A percentile compares a stretch with the other conserved stretches of the same genome.
These are phyloP conservation scores for Emys orbicularis DNA, from an alignment of 2,797 vertebrate species.

Conservation along the genomic window DNA sequence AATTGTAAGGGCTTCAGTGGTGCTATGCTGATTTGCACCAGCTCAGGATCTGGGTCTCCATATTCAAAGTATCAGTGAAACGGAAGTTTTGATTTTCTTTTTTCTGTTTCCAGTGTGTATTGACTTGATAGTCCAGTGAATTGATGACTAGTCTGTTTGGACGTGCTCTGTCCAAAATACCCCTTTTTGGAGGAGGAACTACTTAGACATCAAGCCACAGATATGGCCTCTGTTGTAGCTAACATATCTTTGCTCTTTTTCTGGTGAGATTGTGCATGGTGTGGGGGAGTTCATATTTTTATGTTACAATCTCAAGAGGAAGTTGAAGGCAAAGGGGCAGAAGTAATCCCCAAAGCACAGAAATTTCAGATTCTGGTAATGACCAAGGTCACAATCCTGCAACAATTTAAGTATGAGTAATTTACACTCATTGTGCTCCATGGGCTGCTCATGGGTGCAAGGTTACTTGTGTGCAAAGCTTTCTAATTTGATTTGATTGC, in stretches of 20 bases:
- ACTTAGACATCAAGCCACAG: not conserved
- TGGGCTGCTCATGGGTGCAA: not conserved
- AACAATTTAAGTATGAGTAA: not conserved
- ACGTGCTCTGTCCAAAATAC: not conserved
- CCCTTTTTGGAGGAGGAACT: not conserved
- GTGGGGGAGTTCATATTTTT: not conserved
- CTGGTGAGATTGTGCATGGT: not conserved
- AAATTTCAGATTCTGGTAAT: not conserved
- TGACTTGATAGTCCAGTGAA: not conserved
- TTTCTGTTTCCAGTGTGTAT: not conserved
- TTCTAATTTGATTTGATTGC: not conserved
- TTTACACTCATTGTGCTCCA: not conserved
- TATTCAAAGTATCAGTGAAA: not conserved
- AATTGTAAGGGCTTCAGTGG: not conserved
- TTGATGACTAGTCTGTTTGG: not conserved
- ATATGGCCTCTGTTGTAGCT: not conserved
- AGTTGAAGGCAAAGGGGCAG: not conserved
- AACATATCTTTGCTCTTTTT: not conserved
- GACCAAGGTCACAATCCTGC: not conserved
- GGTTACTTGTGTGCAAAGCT: not conserved
- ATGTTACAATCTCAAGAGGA: not conserved
- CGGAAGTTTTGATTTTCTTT: not conserved
- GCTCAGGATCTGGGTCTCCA: not conserved
- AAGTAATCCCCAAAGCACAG: not conserved
- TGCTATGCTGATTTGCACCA: not conserved